phyloP scores from a whole-genome alignment of 2,113 vertebrate species.

The Misgurnus mizolepis region DNA sequence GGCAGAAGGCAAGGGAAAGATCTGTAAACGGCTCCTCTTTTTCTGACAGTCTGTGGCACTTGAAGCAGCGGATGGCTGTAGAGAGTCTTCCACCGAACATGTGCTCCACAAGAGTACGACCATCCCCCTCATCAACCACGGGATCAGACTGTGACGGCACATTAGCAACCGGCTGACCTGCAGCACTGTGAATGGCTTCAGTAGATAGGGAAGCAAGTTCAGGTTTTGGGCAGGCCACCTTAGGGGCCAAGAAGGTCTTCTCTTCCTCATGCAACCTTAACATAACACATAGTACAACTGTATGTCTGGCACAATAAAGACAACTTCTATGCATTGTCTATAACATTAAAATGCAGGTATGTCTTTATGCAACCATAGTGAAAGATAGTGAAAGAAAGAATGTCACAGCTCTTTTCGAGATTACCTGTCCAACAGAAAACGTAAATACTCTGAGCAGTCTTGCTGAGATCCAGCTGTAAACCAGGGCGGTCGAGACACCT shows the following conservation, averaged over 20 bases:
- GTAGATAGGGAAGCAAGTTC: constrained; percentile 41
- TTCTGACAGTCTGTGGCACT: constrained; percentile 89
- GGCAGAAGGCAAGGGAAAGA: constrained; percentile 94
- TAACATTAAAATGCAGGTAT: too few species aligned
- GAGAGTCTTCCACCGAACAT: constrained; percentile 94
- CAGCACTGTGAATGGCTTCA: constrained; percentile 60
- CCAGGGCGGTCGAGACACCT: constrained; percentile 93
- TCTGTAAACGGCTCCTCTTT: constrained; percentile 96
- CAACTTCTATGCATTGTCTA: too few species aligned
- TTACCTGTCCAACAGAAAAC: constrained; percentile 95
- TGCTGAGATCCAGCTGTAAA: constrained; percentile 93
- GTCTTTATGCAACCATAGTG: too few species aligned
- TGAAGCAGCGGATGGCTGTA: constrained; percentile 88
- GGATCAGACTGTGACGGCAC: constrained; percentile 48
- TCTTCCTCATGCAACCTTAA: constrained; percentile 95
- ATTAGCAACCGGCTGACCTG: constrained; percentile 58
- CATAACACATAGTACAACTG: constrained; percentile 3
- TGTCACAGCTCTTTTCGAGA: neutral
- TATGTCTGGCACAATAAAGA: neutral
- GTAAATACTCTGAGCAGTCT: constrained; percentile 96
- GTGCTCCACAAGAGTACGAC: constrained; percentile 86
- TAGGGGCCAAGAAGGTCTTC: constrained; percentile 80
- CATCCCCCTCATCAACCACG: constrained; percentile 47
- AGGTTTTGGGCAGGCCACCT: constrained; percentile 58
- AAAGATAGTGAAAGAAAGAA: neutral